Percentiles rank a stretch among this genome's conserved stretches.
phyloP scores from a whole-genome alignment of 2,113 vertebrate genomes.

The Embiotoca jacksoni region DNA sequence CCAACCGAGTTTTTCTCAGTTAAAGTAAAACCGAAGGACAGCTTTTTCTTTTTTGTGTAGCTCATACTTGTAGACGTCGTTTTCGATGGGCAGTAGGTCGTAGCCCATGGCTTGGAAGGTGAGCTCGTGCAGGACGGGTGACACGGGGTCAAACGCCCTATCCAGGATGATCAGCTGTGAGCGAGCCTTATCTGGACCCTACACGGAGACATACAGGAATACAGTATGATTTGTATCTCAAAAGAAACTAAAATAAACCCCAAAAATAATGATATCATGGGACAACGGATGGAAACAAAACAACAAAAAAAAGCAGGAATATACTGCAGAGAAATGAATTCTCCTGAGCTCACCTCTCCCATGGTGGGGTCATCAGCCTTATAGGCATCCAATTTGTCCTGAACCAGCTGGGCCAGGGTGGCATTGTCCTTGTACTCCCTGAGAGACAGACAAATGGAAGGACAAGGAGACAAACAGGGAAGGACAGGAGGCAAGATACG shows the following conservation, averaged over 20 bases:
- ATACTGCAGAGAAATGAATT: background rate
- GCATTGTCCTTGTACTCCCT: constrained; percentile 94
- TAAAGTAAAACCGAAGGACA: too few relatives aligned
- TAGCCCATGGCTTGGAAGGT: constrained; percentile 99
- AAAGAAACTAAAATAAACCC: background rate
- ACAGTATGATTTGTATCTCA: too few relatives aligned
- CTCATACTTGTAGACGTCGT: constrained; percentile 94
- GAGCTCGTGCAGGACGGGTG: constrained; percentile 94
- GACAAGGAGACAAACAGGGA: background rate
- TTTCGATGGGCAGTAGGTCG: constrained; percentile 96
- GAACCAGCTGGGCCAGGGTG: constrained; percentile 95
- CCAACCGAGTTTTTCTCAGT: too few relatives aligned
- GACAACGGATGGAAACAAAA: background rate
- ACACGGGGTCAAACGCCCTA: constrained; percentile 93
- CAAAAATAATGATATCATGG: background rate
- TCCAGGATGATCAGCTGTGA: constrained; percentile 98
- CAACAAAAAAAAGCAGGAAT: too few relatives aligned
- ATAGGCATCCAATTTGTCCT: constrained; percentile 97
- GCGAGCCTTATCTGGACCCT: constrained; percentile 97
- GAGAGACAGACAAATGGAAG: constrained; percentile 3
- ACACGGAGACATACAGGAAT: background rate
- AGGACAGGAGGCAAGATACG: background rate
- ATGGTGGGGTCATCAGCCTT: constrained; percentile 98
- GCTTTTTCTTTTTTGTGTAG: background rate
- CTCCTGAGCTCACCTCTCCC: constrained; percentile 90